These are phyloP conservation scores for Chascanopsetta lugubris DNA, from an alignment of 2,113 vertebrate genomes.

Conservation along the genomic window DNA sequence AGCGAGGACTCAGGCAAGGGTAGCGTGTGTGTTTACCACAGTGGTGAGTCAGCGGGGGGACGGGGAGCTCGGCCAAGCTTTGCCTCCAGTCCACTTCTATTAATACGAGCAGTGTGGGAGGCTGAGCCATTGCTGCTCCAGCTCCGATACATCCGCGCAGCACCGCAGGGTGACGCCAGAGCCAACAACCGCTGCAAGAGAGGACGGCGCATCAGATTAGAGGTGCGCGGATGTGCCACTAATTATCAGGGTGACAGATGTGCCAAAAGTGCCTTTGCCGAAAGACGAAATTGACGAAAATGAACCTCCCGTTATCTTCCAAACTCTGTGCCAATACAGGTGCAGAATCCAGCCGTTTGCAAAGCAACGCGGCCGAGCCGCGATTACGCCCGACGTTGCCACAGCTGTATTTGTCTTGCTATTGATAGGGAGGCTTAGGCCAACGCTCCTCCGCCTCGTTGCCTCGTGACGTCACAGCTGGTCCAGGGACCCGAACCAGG, in stretches of 20 bases:
- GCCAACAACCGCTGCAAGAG: constrained; percentile 10
- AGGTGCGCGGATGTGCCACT: background rate
- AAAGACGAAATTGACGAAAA: too few species aligned
- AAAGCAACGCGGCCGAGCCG: constrained; percentile 16
- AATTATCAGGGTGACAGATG: too few species aligned
- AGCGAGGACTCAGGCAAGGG: constrained; percentile 30
- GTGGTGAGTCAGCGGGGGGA: constrained; percentile 56
- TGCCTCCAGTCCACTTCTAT: constrained; percentile 70
- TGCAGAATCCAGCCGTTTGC: background rate
- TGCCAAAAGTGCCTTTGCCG: constrained; percentile 30
- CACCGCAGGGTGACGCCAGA: constrained; percentile 6
- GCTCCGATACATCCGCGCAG: constrained; percentile 47
- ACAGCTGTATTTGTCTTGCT: constrained; percentile 41
- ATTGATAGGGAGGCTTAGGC: background rate
- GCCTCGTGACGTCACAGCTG: constrained; percentile 14
- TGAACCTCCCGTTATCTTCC: background rate
- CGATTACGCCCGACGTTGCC: constrained; percentile 15
- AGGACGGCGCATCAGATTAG: background rate
- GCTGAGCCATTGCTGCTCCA: constrained; percentile 55
- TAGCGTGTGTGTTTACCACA: constrained; percentile 45
- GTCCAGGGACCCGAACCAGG: constrained; percentile 11
- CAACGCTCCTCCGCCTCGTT: too few species aligned
- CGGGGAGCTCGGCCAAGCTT: constrained; percentile 50
- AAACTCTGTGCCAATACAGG: constrained; percentile 22
- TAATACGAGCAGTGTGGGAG: constrained; percentile 75